Percentiles rank a stretch among this genome's conserved stretches.
These are phyloP conservation scores for Drosophila dunni DNA, from an alignment of 1,140 invertebrate genomes.

Conservation along the genomic window DNA sequence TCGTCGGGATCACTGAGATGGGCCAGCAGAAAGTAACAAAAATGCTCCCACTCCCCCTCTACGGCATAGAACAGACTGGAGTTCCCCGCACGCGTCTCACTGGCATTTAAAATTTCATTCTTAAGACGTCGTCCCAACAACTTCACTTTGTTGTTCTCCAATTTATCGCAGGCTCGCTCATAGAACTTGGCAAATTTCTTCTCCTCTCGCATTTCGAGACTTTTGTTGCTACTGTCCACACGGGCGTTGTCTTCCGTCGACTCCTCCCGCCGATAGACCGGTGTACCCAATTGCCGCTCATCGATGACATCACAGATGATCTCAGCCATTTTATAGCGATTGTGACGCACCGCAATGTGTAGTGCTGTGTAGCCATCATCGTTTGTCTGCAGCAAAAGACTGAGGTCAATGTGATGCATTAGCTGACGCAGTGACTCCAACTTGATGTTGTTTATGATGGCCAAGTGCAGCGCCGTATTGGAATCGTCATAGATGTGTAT, in stretches of 20 bases:
- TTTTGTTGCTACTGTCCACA: background rate
- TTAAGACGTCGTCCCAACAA: constrained; percentile 54
- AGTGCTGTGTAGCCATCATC: constrained; percentile 77
- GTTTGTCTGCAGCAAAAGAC: constrained; percentile 63
- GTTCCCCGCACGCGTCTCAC: constrained; percentile 65
- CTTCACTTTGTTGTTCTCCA: constrained; percentile 42
- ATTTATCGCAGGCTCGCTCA: constrained; percentile 57
- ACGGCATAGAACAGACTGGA: constrained; percentile 72
- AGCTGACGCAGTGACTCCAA: constrained; percentile 53
- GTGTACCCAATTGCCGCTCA: constrained; percentile 39
- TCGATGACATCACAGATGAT: constrained; percentile 67
- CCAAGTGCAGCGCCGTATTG: constrained; percentile 71
- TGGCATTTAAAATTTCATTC: constrained; percentile 55
- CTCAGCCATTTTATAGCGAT: constrained; percentile 69
- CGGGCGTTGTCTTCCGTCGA: background rate
- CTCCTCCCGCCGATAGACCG: constrained; percentile 49
- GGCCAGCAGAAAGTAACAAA: constrained; percentile 78
- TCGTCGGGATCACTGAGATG: constrained; percentile 71
- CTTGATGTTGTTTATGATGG: constrained; percentile 69
- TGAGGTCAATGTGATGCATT: constrained; percentile 62
- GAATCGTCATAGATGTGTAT: constrained; percentile 65
- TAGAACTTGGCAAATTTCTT: constrained; percentile 67
- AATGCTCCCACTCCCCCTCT: constrained; percentile 68
- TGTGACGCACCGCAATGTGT: constrained; percentile 67
- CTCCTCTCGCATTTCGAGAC: constrained; percentile 29